Percentiles rank a stretch among this genome's conserved stretches.
Evolutionary conservation across 2,113 vertebrate genomes (phyloP).

Genomic region (Brachyistius frenatus): DNA sequence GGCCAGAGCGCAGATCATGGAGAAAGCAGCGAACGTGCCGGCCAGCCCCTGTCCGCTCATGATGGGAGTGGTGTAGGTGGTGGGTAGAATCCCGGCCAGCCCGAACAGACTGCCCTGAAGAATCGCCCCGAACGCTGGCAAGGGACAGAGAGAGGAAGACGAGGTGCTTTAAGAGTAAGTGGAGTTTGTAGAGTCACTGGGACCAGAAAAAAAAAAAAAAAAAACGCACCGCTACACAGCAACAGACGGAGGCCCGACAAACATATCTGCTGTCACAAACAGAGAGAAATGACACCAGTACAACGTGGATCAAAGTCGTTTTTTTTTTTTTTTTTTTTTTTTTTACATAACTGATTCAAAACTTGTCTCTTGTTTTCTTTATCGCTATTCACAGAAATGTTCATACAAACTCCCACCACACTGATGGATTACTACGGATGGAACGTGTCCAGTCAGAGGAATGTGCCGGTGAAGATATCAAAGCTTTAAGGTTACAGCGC

Average conservation of each 20-base stretch:
- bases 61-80: constrained; percentile 94
- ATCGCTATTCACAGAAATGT: neutral
- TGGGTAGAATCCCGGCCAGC: constrained; percentile 91
- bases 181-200: neutral
- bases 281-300: neutral
- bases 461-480: constrained; percentile 61
- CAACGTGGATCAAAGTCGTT: neutral
- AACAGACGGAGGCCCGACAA: neutral
- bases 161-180: neutral
- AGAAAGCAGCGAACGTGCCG: constrained; percentile 91
- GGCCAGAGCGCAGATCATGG: constrained; percentile 95
- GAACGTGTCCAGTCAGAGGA: constrained; percentile 10
- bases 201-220: neutral
- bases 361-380: neutral
- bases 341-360: neutral
- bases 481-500: constrained; percentile 40
- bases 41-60: constrained; percentile 99
- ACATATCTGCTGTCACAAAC: neutral
- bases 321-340: neutral
- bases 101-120: constrained; percentile 96
- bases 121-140: constrained; percentile 92
- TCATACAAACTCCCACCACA: neutral
- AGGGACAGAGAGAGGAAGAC: neutral
- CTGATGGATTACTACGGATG: neutral
- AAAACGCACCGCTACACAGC: neutral